Base-by-base conservation (phyloP, 2,888 invertebrate genomes). In the Dexiosoma caninum region DNA sequence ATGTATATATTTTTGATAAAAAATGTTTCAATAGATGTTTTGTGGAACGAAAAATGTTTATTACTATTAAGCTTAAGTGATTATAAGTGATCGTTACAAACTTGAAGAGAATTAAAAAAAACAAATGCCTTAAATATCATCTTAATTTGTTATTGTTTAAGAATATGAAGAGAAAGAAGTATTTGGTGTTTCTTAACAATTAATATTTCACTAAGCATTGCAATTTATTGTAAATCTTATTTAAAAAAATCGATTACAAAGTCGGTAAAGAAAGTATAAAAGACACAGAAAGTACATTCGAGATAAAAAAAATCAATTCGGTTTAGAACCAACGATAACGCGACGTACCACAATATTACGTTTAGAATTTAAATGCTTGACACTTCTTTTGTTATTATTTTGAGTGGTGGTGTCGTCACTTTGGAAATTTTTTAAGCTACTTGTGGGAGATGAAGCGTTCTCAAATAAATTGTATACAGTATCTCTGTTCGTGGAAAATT, bases 321-420 rank as follows among this genome's bases (percentile, higher is more conserved):
- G 85, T 57, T 85, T 87, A 6, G 87, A 84, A 57, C 83, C 83
- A n/a, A 88, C 82, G 4, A 86, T 74, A 74, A 89, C 83, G 78
- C 86, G 87, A 12, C 87, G 85, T 7, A 90, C 86, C 2, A 89
- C 84, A 44, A 86, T 76, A 71, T 86, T 87, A 5, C 87, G 87
- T 42, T 84, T 85, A 8, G 86, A 85, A 40, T 84, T 76, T 3
- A 75, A 51, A 12, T 84, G 78, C 30, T 87, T 88, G 1, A 81
- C 72, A 6, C 60, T 14, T 42, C 9, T 59, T 30, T 59, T 77
- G 82, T 10, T 77, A 42, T 66, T 81, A 10, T 14, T 10, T 64
- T 69, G 72, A 14, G 14, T 27, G 42, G 21, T 37, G 10, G 10
- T 40, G 19, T 12, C 30, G 14, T 55, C 32, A 30, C 12, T 4